Evolutionary conservation across 1,140 invertebrate genomes (phyloP).

Genomic region (Linepithema humile): DNA sequence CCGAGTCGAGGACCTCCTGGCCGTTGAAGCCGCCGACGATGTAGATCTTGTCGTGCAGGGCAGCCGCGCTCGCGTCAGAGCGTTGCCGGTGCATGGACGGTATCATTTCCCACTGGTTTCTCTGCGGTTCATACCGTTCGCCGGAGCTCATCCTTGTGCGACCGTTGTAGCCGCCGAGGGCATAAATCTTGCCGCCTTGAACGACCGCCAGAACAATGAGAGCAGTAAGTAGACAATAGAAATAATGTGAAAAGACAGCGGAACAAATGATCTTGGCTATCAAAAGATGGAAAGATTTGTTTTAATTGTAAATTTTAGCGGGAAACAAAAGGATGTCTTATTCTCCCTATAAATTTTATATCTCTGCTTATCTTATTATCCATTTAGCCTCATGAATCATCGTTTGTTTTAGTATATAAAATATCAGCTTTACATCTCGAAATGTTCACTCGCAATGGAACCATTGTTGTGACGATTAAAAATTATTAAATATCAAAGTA

Average conservation of each 20-base stretch:
- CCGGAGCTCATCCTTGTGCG: slow-evolving; percentile 90
- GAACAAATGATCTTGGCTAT: neutral
- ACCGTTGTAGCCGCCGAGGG: slow-evolving; percentile 95
- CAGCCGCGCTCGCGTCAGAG: slow-evolving; percentile 89
- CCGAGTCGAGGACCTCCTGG: slow-evolving; percentile 87
- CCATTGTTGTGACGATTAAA: neutral
- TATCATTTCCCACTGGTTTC: slow-evolving; percentile 93
- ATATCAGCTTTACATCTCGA: neutral
- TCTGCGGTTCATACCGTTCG: slow-evolving; percentile 89
- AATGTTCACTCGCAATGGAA: neutral
- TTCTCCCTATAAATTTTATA: neutral
- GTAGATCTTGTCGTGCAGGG: slow-evolving; percentile 85
- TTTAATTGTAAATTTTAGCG: neutral
- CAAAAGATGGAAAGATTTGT: neutral
- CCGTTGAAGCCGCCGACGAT: slow-evolving; percentile 92
- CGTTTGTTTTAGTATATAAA: neutral
- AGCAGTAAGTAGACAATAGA: slow-evolving; percentile 9
- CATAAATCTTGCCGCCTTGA: slow-evolving; percentile 90
- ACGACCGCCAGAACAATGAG: neutral
- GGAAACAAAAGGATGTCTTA: neutral
- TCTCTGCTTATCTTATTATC: neutral
- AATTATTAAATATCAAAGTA: too few species aligned
- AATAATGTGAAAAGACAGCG: neutral
- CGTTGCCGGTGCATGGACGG: slow-evolving; percentile 91
- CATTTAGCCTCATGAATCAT: too few species aligned